Conservation (phyloP, 92 coral and sea anemone genomes). For the Paramuricea clavata region DNA sequence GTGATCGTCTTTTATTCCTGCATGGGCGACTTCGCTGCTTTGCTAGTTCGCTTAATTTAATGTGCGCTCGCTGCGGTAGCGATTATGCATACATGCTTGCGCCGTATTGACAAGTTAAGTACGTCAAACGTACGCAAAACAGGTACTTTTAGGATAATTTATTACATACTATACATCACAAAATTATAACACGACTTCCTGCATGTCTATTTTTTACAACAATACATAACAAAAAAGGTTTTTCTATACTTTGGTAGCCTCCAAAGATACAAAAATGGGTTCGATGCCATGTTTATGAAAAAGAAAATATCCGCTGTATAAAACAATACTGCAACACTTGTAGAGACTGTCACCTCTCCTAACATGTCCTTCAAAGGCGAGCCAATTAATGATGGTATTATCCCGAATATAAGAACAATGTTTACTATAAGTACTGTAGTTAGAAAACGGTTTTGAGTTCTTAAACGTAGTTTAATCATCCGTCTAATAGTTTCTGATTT, state of each 20-base stretch:
- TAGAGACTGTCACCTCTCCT: not conserved
- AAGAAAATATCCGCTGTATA: not conserved
- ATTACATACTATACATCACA: too few species aligned
- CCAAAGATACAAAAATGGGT: constrained; percentile 32
- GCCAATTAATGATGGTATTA: not conserved
- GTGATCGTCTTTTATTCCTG: too few species aligned
- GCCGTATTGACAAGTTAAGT: too few species aligned
- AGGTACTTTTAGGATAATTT: too few species aligned
- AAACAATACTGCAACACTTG: not conserved
- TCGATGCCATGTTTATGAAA: not conserved
- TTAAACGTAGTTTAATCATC: constrained; percentile 12
- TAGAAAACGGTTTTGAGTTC: constrained; percentile 6
- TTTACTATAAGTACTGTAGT: not conserved
- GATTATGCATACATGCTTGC: too few species aligned
- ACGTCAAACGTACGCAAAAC: too few species aligned
- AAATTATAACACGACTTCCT: too few species aligned
- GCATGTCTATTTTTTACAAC: not conserved
- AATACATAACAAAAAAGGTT: constrained; percentile 2
- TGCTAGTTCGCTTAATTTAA: too few species aligned
- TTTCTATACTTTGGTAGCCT: constrained; percentile 29
- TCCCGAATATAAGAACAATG: not conserved
- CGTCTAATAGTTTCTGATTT: not conserved
- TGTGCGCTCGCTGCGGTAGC: too few species aligned
- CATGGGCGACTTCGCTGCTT: too few species aligned
- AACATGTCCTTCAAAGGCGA: not conserved